These are phyloP conservation scores for Drosophila teissieri DNA, from an alignment of 1,140 invertebrate species.

Conservation along the genomic window DNA sequence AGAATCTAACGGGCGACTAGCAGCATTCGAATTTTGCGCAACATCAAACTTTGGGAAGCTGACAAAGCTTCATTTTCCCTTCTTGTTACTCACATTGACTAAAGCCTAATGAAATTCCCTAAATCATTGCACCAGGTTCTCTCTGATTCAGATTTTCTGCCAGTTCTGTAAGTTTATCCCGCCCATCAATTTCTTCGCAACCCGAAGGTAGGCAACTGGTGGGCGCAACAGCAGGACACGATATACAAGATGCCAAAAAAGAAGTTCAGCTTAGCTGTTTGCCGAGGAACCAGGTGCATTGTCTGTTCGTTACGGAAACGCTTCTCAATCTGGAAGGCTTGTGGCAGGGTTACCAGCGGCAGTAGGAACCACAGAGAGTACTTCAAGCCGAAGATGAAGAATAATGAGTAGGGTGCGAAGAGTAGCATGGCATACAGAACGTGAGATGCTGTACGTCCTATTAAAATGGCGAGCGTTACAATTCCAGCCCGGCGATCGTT, in stretches of 20 bases:
- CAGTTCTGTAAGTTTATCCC: neutral
- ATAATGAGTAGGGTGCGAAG: constrained; percentile 95
- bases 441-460: constrained; percentile 95
- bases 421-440: constrained; percentile 95
- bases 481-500: constrained; percentile 94
- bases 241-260: constrained; percentile 96
- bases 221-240: constrained; percentile 89
- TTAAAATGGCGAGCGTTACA: constrained; percentile 96
- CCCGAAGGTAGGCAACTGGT: constrained; percentile 85
- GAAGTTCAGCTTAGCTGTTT: constrained; percentile 95
- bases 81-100: constrained; percentile 35
- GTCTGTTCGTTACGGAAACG: constrained; percentile 92
- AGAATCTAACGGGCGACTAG: constrained; percentile 60
- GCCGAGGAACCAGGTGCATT: constrained; percentile 92
- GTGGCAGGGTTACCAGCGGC: constrained; percentile 93
- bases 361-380: constrained; percentile 95
- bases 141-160: constrained; percentile 14
- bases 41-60: constrained; percentile 46
- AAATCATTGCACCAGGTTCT: constrained; percentile 62
- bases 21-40: constrained; percentile 60
- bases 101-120: constrained; percentile 73
- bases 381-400: constrained; percentile 92
- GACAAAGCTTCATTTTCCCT: constrained; percentile 23
- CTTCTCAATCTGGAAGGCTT: constrained; percentile 95
- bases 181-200: constrained; percentile 50